These are phyloP conservation scores for Disparrhopalites patrizii DNA, from an alignment of 2,888 invertebrate genomes.

Conservation along the genomic window DNA sequence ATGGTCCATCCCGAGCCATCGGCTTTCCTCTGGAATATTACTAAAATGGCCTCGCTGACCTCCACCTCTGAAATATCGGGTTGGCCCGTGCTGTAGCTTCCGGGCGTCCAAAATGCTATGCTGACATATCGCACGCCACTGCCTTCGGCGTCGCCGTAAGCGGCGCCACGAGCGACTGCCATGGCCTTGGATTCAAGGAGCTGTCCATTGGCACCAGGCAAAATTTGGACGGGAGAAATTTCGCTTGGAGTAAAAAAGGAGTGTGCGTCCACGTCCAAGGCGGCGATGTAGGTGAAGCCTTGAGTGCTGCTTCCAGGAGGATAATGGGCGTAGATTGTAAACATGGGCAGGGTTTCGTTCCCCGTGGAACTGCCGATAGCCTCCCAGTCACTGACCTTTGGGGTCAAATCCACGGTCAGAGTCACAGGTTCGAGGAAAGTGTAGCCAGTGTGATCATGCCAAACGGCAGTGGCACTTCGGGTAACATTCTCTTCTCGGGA, in stretches of 20 bases:
- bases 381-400: slow-evolving; percentile 5
- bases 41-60: not conserved
- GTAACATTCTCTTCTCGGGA: not conserved
- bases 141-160: not conserved
- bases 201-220: not conserved
- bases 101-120: slow-evolving; percentile 18
- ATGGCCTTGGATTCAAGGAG: not conserved
- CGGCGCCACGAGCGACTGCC: slow-evolving; percentile 7
- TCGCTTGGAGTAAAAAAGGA: not conserved
- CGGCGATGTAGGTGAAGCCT: slow-evolving; percentile 9
- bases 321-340: slow-evolving; percentile 11
- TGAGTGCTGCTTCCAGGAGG: not conserved
- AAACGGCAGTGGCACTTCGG: not conserved
- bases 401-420: not conserved
- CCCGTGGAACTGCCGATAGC: slow-evolving; percentile 22
- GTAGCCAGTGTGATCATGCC: slow-evolving; percentile 21
- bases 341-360: slow-evolving; percentile 15
- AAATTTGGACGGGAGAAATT: not conserved
- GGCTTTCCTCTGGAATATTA: slow-evolving; percentile 12
- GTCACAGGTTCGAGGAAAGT: slow-evolving; percentile 6
- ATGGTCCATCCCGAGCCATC: slow-evolving; percentile 13
- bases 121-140: slow-evolving; percentile 4
- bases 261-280: not conserved
- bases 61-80: slow-evolving; percentile 8
- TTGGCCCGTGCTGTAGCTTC: slow-evolving; percentile 8